Percentiles rank a stretch among this genome's conserved stretches.
These are phyloP conservation scores for Machaerirhynchus nigripectus DNA, from an alignment of 2,113 vertebrate genomes.

Conservation along the genomic window DNA sequence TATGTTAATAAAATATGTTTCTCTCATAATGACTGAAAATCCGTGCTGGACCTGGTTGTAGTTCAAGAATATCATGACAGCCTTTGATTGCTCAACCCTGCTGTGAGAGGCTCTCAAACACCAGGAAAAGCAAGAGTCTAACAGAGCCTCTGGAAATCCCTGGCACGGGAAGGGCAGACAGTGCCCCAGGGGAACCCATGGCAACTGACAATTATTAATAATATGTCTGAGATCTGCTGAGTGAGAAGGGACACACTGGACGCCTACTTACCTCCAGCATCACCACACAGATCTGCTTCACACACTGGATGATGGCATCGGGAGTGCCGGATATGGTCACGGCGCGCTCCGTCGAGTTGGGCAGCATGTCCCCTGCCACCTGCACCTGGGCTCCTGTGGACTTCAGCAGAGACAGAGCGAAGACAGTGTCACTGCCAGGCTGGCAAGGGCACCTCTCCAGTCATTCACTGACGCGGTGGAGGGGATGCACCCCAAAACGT, in stretches of 20 bases:
- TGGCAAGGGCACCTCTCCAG: neutral
- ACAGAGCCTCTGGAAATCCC: neutral
- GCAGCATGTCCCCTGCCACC: conserved; percentile 92
- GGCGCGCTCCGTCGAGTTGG: conserved; percentile 91
- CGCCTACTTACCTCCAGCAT: conserved; percentile 83
- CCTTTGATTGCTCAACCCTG: neutral
- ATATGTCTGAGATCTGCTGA: neutral
- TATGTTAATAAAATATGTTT: neutral
- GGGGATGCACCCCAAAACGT: neutral
- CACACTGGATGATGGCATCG: conserved; percentile 90
- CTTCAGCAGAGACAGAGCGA: conserved; percentile 63
- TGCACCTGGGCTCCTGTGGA: conserved; percentile 93
- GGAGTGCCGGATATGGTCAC: conserved; percentile 92
- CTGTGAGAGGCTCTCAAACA: neutral
- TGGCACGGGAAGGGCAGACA: rapidly evolving
- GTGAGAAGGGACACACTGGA: neutral
- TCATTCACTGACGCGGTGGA: rapidly evolving
- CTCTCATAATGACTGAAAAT: neutral
- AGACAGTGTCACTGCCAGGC: neutral
- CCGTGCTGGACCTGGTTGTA: neutral
- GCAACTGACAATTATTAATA: neutral
- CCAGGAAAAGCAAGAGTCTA: neutral
- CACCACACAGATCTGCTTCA: conserved; percentile 90
- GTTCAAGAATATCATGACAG: neutral
- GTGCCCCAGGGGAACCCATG: neutral